Evolutionary conservation across 2,113 vertebrate species (phyloP).

Genomic region (Cottus gobio): DNA sequence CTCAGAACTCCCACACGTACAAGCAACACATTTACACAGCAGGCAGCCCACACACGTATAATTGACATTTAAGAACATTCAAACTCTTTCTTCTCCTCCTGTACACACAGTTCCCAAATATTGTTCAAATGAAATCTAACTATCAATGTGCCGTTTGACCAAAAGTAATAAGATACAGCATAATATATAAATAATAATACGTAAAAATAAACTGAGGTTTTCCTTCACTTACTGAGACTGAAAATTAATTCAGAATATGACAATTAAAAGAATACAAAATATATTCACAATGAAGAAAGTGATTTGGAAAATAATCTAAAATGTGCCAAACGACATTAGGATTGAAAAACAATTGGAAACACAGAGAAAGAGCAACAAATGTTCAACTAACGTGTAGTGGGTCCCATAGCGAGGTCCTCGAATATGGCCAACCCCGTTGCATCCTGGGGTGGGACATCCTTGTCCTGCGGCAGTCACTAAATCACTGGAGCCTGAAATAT

Average conservation of each 20-base stretch:
- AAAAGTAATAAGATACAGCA: neutral
- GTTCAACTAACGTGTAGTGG: conserved; percentile 88
- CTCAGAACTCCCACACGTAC: conserved; percentile 39
- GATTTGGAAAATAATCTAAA: neutral
- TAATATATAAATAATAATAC: neutral
- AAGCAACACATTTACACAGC: conserved; percentile 48
- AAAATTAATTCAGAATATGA: neutral
- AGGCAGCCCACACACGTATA: conserved; percentile 56
- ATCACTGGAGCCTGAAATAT: conserved; percentile 76
- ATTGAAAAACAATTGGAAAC: neutral
- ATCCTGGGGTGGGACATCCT: conserved; percentile 90
- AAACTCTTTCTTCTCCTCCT: conserved; percentile 18
- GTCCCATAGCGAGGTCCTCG: conserved; percentile 90
- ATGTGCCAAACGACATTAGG: neutral
- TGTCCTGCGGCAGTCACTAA: conserved; percentile 81
- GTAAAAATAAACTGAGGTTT: neutral
- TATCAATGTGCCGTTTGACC: neutral
- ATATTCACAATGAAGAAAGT: neutral
- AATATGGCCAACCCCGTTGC: conserved; percentile 89
- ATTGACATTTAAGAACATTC: conserved; percentile 46
- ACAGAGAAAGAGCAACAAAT: neutral
- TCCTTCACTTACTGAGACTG: neutral
- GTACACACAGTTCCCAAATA: neutral
- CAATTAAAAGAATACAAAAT: neutral
- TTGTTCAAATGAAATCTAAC: neutral